Conservation (phyloP, 2,888 invertebrate genomes). For the Tachina grossa region DNA sequence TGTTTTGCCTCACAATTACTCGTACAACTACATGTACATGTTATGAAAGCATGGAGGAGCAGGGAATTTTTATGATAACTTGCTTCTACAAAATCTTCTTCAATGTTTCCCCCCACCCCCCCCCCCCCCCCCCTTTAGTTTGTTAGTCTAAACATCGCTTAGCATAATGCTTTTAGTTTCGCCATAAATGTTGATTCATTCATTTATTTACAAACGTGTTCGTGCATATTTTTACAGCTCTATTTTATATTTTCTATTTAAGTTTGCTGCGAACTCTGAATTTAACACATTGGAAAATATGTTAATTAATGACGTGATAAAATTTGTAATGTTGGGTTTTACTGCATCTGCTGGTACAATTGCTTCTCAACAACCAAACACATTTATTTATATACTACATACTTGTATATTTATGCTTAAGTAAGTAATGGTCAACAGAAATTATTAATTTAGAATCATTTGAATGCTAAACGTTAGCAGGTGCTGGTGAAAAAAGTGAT, state of each 20-base stretch:
- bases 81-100: neutral
- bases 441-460: neutral
- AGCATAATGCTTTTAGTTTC: conserved; percentile 30
- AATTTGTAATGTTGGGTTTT: conserved; percentile 26
- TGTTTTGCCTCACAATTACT: no score
- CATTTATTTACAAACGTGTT: conserved; percentile 27
- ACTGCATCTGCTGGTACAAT: conserved; percentile 15
- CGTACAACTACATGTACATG: no score
- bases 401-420: neutral
- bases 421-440: conserved; percentile 15
- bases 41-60: neutral
- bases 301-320: conserved; percentile 39
- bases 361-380: neutral
- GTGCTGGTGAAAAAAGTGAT: no score
- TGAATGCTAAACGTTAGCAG: neutral
- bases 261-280: neutral
- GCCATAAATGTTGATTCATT: neutral
- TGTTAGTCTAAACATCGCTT: neutral
- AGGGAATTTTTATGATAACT: neutral
- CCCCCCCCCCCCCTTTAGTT: neutral
- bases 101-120: neutral
- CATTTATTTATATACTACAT: neutral
- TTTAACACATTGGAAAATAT: conserved; percentile 17
- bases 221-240: conserved; percentile 37
- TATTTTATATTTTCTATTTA: conserved; percentile 17